Evolutionary conservation across 2,888 invertebrate genomes (phyloP).

Genomic region (Dryadula phaetusa): DNA sequence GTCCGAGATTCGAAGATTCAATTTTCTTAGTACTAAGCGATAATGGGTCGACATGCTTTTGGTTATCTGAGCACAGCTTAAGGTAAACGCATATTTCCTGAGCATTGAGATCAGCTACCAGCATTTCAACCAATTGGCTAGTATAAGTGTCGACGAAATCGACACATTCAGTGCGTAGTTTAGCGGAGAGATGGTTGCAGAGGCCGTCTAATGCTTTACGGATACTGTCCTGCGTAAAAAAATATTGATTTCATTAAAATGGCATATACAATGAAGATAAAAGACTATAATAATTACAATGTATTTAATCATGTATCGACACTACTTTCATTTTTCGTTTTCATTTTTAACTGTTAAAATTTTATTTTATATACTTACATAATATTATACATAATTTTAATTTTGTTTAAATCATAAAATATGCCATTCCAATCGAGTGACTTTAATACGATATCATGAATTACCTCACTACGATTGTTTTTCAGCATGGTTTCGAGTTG

Average conservation of each 20-base stretch:
- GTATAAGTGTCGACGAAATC: slow-evolving; percentile 91
- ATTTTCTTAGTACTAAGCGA: slow-evolving; percentile 39
- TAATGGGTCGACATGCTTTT: slow-evolving; percentile 58
- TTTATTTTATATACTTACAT: too few species aligned
- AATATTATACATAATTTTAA: too few species aligned
- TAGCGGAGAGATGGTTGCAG: slow-evolving; percentile 87
- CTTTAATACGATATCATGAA: neutral
- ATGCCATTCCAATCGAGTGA: too few species aligned
- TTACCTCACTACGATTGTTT: slow-evolving; percentile 90
- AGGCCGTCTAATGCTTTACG: slow-evolving; percentile 87
- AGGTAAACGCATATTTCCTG: slow-evolving; percentile 91
- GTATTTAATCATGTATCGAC: too few species aligned
- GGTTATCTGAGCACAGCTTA: slow-evolving; percentile 87
- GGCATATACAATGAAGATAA: too few species aligned
- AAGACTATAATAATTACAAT: too few species aligned
- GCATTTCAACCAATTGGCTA: slow-evolving; percentile 90
- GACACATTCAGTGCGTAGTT: slow-evolving; percentile 87
- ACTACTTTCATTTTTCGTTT: too few species aligned
- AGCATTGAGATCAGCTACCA: slow-evolving; percentile 87
- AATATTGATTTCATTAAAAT: too few species aligned
- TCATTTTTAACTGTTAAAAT: too few species aligned
- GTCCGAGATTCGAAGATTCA: slow-evolving; percentile 46
- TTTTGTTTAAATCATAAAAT: too few species aligned
- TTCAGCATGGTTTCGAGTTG: slow-evolving; percentile 90
- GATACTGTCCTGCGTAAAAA: slow-evolving; percentile 85